Evolutionary conservation across 2,113 vertebrate species (phyloP).

Genomic region (Laticauda colubrina): DNA sequence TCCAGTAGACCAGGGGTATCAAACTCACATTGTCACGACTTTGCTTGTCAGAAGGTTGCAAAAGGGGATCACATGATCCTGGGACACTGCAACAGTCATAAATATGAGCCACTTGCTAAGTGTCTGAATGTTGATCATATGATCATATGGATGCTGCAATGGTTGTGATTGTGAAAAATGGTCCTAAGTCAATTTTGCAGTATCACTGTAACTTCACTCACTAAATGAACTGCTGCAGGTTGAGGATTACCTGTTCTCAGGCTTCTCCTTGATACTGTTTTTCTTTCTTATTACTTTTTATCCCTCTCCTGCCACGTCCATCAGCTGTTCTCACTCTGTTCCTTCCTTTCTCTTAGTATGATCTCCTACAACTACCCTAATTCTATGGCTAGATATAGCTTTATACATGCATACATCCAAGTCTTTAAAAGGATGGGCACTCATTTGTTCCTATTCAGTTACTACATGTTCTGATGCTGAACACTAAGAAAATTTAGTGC

Average conservation of each 20-base stretch:
- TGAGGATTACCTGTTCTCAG: too few relatives aligned
- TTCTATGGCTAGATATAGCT: not conserved
- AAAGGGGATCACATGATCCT: too few relatives aligned
- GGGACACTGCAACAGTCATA: too few relatives aligned
- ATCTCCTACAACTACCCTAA: not conserved
- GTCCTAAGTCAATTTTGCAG: too few relatives aligned
- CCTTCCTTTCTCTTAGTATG: not conserved
- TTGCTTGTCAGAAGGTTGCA: too few relatives aligned
- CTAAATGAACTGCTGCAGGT: not conserved
- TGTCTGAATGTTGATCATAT: too few relatives aligned
- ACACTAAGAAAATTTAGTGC: not conserved
- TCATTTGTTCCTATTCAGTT: not conserved
- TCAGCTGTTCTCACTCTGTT: not conserved
- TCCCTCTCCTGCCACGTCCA: not conserved
- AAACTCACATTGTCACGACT: too few relatives aligned
- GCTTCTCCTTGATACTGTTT: not conserved
- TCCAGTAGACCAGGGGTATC: not conserved
- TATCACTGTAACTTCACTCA: not conserved
- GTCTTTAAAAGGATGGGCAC: not conserved
- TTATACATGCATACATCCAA: not conserved
- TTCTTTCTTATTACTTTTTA: not conserved
- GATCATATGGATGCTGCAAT: too few relatives aligned
- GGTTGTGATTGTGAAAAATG: too few relatives aligned
- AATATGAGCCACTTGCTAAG: too few relatives aligned
- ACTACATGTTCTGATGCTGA: not conserved